These are phyloP conservation scores for Eulithis prunata DNA, from an alignment of 2,888 invertebrate species.

Conservation along the genomic window DNA sequence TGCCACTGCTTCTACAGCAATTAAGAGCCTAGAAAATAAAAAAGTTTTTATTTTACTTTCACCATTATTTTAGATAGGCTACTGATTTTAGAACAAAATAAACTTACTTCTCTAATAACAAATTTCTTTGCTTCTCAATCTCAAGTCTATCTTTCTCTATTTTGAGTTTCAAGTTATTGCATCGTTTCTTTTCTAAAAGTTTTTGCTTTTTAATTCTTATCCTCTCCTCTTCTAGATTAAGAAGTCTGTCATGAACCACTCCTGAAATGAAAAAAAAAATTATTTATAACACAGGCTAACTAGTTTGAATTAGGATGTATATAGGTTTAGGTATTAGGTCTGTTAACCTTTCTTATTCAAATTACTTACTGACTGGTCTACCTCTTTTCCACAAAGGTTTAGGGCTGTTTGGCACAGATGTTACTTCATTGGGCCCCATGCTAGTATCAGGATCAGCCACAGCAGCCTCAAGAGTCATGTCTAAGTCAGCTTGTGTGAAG, in stretches of 20 bases:
- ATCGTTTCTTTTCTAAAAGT: constrained; percentile 64
- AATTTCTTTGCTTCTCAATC: constrained; percentile 64
- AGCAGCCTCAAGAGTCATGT: constrained; percentile 55
- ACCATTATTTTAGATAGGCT: too few relatives aligned
- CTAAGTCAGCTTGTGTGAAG: constrained; percentile 55
- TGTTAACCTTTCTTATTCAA: too few relatives aligned
- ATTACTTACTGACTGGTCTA: constrained; percentile 53
- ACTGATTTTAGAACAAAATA: constrained; percentile 6
- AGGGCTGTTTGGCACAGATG: constrained; percentile 53
- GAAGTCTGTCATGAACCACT: constrained; percentile 61
- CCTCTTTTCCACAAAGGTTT: constrained; percentile 65
- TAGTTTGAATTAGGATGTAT: background rate
- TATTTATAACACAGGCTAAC: background rate
- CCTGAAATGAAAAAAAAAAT: constrained; percentile 9
- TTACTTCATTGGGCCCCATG: constrained; percentile 61
- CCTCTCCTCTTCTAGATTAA: constrained; percentile 65
- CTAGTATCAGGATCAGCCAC: constrained; percentile 52
- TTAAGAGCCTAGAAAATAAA: constrained; percentile 50
- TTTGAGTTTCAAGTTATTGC: constrained; percentile 67
- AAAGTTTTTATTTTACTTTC: background rate
- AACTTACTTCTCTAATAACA: constrained; percentile 63
- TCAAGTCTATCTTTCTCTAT: constrained; percentile 66
- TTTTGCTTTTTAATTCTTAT: constrained; percentile 68
- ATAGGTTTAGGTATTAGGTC: too few relatives aligned
- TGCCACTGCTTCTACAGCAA: constrained; percentile 60